Base-by-base conservation (phyloP, 2,113 vertebrate species). In the Brachyhypopomus gauderio region DNA sequence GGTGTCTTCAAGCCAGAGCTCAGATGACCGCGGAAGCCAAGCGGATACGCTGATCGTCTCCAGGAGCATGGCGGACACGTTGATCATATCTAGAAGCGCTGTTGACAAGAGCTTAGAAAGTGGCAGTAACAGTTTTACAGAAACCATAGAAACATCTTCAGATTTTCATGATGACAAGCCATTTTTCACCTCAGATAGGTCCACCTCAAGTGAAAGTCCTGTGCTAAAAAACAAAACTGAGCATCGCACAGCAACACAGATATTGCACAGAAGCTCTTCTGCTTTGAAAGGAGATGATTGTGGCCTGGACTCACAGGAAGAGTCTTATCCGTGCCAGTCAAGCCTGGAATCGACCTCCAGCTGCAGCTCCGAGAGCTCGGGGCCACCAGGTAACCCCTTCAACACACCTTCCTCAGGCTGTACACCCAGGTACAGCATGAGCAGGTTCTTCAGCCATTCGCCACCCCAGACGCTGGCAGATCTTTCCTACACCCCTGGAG, bases 361-460 rank as follows among this genome's bases (percentile, higher is more conserved):
- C 0, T 36, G 56, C 38, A 64, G 38, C 23, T 75, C 36, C 9
- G 71, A 77, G 8, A 19, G 19, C 14, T 36, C 48, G 22, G n/a
- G 20, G 76, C 84, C 90, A 5, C 86, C 78, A 72, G 89, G 86
- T 0, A 86, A 90, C 6, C 64, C 45, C 2, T 69, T 79, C 0
- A 79, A 75, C 45, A 88, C 89, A 5, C 90, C 91, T 0, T 85
- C 89, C 41, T 90, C 92, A 0, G 90, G 91, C 11, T 70, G 72
- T 66, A 81, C 83, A 5, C 86, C 93, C 0, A 74, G 86, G 45
- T 93, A 93, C 81, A 92, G 90, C 84, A 91, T 92, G 86, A 93
- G 89, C 63, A 38, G 74, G 4, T 84, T 93, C 38, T 89, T 84
- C 0, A 67, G 38, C 22, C 64, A 79, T 78, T 79, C 16, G 30